Evolutionary conservation across 2,888 invertebrate genomes (phyloP).

Genomic region (Lissonota sp.): DNA sequence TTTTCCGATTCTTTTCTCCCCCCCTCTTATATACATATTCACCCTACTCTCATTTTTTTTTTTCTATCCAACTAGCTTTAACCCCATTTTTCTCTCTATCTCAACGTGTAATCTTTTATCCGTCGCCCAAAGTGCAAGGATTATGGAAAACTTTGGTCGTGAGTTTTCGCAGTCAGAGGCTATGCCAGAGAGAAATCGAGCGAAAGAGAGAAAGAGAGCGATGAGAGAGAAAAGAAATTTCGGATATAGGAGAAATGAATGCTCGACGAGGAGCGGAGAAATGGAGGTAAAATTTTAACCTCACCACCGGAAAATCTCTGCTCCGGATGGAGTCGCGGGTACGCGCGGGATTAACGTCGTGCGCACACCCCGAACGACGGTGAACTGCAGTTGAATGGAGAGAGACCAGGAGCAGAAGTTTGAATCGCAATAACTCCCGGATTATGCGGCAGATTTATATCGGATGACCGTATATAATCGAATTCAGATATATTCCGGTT

Average conservation of each 20-base stretch:
- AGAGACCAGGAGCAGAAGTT: slow-evolving; percentile 50
- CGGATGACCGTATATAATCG: slow-evolving; percentile 63
- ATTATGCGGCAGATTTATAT: slow-evolving; percentile 65
- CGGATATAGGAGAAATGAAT: not conserved
- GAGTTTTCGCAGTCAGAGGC: slow-evolving; percentile 47
- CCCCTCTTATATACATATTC: slow-evolving; percentile 12
- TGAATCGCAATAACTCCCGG: slow-evolving; percentile 60
- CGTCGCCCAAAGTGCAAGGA: slow-evolving; percentile 59
- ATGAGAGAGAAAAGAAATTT: not conserved
- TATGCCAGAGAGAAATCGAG: not conserved
- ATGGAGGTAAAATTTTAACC: slow-evolving; percentile 51
- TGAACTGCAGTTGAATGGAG: slow-evolving; percentile 64
- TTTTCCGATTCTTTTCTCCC: slow-evolving; percentile 40
- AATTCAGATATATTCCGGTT: slow-evolving; percentile 56
- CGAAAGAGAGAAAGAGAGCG: slow-evolving; percentile 3
- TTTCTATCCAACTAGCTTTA: slow-evolving; percentile 18
- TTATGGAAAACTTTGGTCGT: slow-evolving; percentile 56
- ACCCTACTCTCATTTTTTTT: not conserved
- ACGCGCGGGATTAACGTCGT: slow-evolving; percentile 59
- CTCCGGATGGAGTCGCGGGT: slow-evolving; percentile 34
- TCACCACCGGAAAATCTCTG: slow-evolving; percentile 39
- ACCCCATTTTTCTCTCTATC: slow-evolving; percentile 28
- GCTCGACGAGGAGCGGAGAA: slow-evolving; percentile 28
- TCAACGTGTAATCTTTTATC: slow-evolving; percentile 60
- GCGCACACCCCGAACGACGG: slow-evolving; percentile 51